These are phyloP conservation scores for Silurus lanzhouensis DNA, from an alignment of 2,797 vertebrate genomes.

Conservation along the genomic window DNA sequence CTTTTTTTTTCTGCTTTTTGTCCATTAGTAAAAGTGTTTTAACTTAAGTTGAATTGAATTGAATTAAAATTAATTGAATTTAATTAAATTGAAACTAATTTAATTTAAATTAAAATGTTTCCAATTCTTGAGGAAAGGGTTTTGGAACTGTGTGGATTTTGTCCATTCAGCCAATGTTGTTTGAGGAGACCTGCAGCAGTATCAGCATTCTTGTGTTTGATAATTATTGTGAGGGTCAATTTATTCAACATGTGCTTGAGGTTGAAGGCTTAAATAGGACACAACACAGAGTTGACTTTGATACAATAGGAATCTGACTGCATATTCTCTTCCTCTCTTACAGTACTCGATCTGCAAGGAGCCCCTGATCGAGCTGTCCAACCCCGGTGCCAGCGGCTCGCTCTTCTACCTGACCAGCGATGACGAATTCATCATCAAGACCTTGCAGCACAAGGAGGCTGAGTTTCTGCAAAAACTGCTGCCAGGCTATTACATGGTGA, in stretches of 20 bases:
- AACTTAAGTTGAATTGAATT: too few relatives aligned
- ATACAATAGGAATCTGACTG: constrained; percentile 7
- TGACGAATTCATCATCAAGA: constrained; percentile 99
- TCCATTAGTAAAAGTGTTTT: neutral
- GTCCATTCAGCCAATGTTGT: neutral
- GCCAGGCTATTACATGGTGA: constrained; percentile 98
- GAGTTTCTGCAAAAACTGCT: constrained; percentile 97
- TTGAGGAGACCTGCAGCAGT: neutral
- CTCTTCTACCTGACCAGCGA: constrained; percentile 97
- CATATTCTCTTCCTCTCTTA: neutral
- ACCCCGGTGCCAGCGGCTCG: constrained; percentile 95
- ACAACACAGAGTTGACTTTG: neutral
- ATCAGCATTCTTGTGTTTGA: neutral
- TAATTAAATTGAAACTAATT: too few relatives aligned
- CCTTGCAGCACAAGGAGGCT: constrained; percentile 97
- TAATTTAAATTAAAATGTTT: too few relatives aligned
- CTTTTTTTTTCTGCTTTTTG: neutral
- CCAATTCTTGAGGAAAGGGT: too few relatives aligned
- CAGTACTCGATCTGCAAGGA: constrained; percentile 96
- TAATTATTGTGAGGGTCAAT: neutral
- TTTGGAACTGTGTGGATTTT: too few relatives aligned
- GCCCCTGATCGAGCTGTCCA: constrained; percentile 93
- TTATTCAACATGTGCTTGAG: neutral
- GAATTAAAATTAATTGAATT: too few relatives aligned
- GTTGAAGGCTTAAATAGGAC: neutral